Evolutionary conservation across 2,888 invertebrate genomes (phyloP).

Genomic region (Diadromus collaris): DNA sequence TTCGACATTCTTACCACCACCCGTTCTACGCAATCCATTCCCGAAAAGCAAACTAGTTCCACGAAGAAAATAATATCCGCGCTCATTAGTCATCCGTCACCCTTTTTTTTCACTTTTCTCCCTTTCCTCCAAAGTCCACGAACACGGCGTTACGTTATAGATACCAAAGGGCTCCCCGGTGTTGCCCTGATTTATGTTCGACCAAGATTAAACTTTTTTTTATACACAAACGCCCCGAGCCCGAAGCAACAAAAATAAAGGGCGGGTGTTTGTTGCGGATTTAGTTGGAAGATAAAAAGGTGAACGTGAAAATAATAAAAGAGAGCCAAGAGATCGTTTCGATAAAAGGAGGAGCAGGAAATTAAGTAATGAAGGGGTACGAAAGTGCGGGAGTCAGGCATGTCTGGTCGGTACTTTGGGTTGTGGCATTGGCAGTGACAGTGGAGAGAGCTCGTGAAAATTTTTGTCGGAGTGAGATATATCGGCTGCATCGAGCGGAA

Average conservation of each 20-base stretch:
- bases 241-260: background rate
- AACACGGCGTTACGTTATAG: conserved; percentile 1
- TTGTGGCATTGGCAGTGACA: conserved; percentile 6
- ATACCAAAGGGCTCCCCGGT: conserved; percentile 25
- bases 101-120: background rate
- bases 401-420: background rate
- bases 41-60: background rate
- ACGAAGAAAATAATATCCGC: background rate
- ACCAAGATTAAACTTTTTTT: conserved; percentile 47
- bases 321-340: conserved; percentile 35
- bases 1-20: too few relatives aligned
- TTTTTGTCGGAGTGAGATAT: conserved; percentile 58
- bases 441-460: conserved; percentile 26
- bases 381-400: background rate
- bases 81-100: conserved; percentile 3
- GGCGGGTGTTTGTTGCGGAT: background rate
- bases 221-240: conserved; percentile 1
- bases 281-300: background rate
- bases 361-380: conserved; percentile 46
- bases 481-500: conserved; percentile 59
- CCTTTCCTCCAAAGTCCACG: background rate
- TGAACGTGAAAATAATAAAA: background rate
- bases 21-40: background rate
- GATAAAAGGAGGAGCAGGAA: conserved; percentile 54
- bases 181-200: conserved; percentile 32